Evolutionary conservation across 2,797 vertebrate genomes (phyloP).

Genomic region (Chromobotia macracanthus): DNA sequence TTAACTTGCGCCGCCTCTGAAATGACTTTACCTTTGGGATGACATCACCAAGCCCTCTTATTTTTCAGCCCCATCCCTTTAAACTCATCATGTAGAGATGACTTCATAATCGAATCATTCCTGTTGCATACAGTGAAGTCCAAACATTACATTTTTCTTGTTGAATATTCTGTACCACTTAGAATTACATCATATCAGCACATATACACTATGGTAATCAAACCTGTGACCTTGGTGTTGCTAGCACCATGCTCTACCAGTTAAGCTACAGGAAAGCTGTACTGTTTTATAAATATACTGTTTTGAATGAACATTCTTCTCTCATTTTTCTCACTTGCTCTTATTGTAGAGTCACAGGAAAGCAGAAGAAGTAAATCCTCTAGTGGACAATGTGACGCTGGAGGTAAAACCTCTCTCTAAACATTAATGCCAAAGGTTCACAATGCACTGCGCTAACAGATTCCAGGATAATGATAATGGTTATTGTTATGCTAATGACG

Average conservation of each 20-base stretch:
- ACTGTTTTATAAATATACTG: not conserved
- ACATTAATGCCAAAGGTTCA: not conserved
- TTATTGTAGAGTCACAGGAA: slow-evolving; percentile 83
- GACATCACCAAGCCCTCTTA: too few relatives aligned
- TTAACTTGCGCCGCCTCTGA: not conserved
- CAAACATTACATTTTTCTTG: not conserved
- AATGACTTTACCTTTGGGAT: too few relatives aligned
- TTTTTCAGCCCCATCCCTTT: not conserved
- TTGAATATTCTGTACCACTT: not conserved
- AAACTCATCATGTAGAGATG: not conserved
- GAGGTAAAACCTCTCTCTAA: slow-evolving; percentile 80
- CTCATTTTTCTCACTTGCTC: not conserved
- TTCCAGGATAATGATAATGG: slow-evolving; percentile 18
- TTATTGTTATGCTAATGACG: slow-evolving; percentile 11
- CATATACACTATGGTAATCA: not conserved
- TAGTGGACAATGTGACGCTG: slow-evolving; percentile 83
- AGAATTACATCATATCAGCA: too few relatives aligned
- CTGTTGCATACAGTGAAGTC: not conserved
- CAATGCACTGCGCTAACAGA: not conserved
- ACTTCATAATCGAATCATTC: not conserved
- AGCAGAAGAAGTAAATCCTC: slow-evolving; percentile 91
- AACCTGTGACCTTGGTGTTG: too few relatives aligned
- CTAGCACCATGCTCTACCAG: too few relatives aligned
- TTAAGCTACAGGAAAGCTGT: too few relatives aligned
- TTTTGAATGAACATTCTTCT: slow-evolving; percentile 1